Evolutionary conservation across 2,888 invertebrate genomes (phyloP), one percentile per base, ranked within the genome.

Genomic region (Graphium colonna): DNA sequence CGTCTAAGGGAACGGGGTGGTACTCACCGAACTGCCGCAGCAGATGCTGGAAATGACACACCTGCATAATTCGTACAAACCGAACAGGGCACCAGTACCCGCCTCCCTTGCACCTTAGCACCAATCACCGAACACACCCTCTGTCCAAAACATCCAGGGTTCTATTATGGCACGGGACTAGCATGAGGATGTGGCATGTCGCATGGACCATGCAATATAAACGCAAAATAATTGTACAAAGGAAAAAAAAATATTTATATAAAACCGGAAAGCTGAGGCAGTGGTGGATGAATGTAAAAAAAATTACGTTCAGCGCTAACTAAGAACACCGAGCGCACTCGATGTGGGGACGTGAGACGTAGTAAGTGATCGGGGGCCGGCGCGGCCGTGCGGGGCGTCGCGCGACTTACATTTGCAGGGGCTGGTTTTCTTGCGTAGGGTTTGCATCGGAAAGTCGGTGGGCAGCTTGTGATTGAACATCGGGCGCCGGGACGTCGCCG

Each of bases 371-470:
- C 55, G 55, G 40, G 3, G 18, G 61, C 62, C 47, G 49, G 60
- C 65, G 61, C 47, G 49, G 60, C 65, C 65, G 63, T 71, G 61
- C 68, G 70, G 69, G 63, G 67, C 69, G 67, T 69, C 63, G 64
- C 64, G 65, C 68, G 68, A 96, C 96, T 96, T 92, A 96, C 96
- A 96, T 93, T 97, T 96, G 91, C 95, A 94, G 82, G 96, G 96
- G 91, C 96, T 96, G 80, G 96, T 96, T 92, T 95, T 96, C 92
- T 96, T 96, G 84, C 97, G 92, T 87, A 97, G 92, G 77, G 96
- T 96, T 94, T 97, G 96, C 96, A 97, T 96, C 84, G 88, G 90
- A 84, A 90, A 90, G 78, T 90, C 90, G 75, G 86, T 82, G 66
- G 90, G 86, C 80, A 90, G 82, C 90, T 90, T 90, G 87, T 90